These are phyloP conservation scores for Ciconia stormi DNA, from an alignment of 2,113 vertebrate species.

Conservation along the genomic window DNA sequence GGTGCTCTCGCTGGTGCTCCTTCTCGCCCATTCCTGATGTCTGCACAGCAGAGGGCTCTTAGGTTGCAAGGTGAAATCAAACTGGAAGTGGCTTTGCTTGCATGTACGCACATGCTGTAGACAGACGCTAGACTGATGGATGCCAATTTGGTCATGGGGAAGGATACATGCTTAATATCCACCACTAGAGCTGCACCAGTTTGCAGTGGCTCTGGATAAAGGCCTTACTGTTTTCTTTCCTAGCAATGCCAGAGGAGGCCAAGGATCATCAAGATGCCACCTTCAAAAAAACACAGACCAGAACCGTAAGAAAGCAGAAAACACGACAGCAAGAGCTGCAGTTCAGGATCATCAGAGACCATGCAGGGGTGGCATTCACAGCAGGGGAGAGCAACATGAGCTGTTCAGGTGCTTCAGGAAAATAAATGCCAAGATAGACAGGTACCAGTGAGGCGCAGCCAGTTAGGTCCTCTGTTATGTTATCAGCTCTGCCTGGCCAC, in stretches of 20 bases:
- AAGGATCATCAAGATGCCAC: neutral
- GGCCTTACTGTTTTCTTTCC: neutral
- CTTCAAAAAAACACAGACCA: neutral
- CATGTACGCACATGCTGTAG: accelerated
- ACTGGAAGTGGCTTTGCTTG: neutral
- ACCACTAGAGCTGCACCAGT: neutral
- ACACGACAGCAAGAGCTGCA: neutral
- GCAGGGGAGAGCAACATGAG: neutral
- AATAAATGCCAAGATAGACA: neutral
- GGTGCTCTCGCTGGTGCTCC: neutral
- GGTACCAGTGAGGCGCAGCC: neutral
- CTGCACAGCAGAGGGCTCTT: neutral
- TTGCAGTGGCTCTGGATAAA: neutral
- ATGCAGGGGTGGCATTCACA: neutral
- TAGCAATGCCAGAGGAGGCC: neutral
- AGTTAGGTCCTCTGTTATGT: neutral
- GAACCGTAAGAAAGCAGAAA: neutral
- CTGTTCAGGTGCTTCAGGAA: neutral
- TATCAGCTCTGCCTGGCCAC: neutral
- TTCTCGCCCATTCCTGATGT: neutral
- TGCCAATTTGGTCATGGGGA: neutral
- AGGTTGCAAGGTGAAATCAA: neutral
- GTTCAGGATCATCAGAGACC: neutral
- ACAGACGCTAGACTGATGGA: neutral
- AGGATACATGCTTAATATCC: neutral